These are phyloP conservation scores for Acanthurus lineatus DNA, from an alignment of 2,797 vertebrate species.

Conservation along the genomic window DNA sequence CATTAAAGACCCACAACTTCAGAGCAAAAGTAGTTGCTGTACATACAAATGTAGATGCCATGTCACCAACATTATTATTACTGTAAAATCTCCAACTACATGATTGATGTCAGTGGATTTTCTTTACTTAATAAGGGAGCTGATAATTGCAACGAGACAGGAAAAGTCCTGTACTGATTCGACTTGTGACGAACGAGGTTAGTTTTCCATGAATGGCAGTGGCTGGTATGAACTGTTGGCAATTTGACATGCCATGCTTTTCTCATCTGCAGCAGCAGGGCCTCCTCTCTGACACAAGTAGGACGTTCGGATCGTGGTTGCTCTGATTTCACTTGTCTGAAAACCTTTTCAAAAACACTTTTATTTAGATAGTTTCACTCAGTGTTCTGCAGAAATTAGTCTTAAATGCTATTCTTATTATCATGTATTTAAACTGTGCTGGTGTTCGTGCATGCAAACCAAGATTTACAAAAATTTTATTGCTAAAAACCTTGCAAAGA, in stretches of 20 bases:
- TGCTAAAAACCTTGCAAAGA: constrained; percentile 15
- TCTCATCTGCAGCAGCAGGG: constrained; percentile 66
- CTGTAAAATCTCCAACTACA: constrained; percentile 63
- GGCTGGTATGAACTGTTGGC: constrained; percentile 65
- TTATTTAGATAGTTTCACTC: constrained; percentile 38
- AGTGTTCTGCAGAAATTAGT: constrained; percentile 23
- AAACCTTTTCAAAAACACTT: constrained; percentile 46
- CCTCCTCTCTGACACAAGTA: constrained; percentile 68
- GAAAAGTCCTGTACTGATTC: constrained; percentile 60
- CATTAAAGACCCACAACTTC: constrained; percentile 66
- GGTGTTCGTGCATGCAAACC: constrained; percentile 37
- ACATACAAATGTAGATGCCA: constrained; percentile 55
- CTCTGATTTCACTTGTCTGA: constrained; percentile 61
- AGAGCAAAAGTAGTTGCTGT: constrained; percentile 38
- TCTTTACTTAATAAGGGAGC: constrained; percentile 60
- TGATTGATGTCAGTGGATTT: constrained; percentile 68
- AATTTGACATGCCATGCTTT: constrained; percentile 72
- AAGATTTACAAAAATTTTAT: constrained; percentile 10
- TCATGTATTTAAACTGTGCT: constrained; percentile 25
- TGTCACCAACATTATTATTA: constrained; percentile 64
- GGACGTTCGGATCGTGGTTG: constrained; percentile 47
- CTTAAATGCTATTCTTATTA: constrained; percentile 32
- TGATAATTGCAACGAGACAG: constrained; percentile 65
- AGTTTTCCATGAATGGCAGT: constrained; percentile 66
- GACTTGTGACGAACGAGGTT: constrained; percentile 54